phyloP scores from a whole-genome alignment of 2,888 invertebrate species.

The Pegoplata infirma region DNA sequence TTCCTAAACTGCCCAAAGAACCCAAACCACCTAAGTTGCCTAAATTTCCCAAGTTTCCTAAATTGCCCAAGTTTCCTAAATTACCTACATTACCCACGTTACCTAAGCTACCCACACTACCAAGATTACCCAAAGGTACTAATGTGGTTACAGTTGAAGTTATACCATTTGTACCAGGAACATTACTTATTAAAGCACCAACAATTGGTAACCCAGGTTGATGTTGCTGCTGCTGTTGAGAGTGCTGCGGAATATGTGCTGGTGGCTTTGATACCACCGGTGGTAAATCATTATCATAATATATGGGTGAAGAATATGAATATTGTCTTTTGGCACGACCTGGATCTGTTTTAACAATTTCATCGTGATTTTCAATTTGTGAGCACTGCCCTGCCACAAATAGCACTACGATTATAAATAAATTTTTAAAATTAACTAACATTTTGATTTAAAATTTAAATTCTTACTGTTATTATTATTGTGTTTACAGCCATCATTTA shows the following conservation, averaged over 20 bases:
- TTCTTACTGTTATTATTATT: conserved; percentile 37
- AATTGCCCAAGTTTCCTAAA: conserved; percentile 30
- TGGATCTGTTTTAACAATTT: neutral
- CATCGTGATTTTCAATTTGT: neutral
- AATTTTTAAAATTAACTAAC: conserved; percentile 9
- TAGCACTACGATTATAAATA: neutral
- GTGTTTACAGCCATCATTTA: conserved; percentile 35
- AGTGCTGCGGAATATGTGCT: neutral
- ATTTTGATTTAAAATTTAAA: conserved; percentile 32
- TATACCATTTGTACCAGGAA: conserved; percentile 61
- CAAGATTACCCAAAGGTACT: conserved; percentile 43
- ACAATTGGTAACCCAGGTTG: conserved; percentile 68
- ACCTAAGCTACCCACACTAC: conserved; percentile 38
- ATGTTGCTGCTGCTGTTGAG: conserved; percentile 38
- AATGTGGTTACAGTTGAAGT: conserved; percentile 37
- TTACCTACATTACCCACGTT: conserved; percentile 54
- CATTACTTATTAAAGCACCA: conserved; percentile 68
- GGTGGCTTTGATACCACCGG: conserved; percentile 6
- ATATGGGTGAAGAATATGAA: conserved; percentile 20
- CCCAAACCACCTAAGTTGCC: conserved; percentile 3
- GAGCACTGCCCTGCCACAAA: neutral
- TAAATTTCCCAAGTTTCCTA: conserved; percentile 13
- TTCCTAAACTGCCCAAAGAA: neutral
- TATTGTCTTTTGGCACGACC: conserved; percentile 37
- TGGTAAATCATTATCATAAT: conserved; percentile 15